Conservation (phyloP, 37 sponge, comb jelly and placozoan species). For the Lycopodina hypogea region DNA sequence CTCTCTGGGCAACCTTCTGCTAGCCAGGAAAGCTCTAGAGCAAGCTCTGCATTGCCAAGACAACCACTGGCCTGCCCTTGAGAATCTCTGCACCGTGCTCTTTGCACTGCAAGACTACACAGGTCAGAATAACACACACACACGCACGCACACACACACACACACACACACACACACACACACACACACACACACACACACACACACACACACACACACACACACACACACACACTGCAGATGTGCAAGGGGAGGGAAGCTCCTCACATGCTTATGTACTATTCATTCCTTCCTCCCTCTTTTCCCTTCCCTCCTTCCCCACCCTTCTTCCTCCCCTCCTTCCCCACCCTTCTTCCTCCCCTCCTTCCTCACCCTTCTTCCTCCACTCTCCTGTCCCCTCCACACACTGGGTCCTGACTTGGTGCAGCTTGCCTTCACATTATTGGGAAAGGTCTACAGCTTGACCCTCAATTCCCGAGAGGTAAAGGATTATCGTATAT, state of each 20-base stretch:
- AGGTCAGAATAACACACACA: conserved; percentile 32
- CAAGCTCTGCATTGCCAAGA: conserved; percentile 37
- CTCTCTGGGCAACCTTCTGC: conserved; percentile 61
- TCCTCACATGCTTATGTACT: neutral
- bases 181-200: no score
- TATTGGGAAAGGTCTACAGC: conserved; percentile 15
- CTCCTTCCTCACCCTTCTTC: no score
- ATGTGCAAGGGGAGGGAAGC: no score
- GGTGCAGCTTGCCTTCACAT: conserved; percentile 51
- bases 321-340: no score
- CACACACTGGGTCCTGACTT: neutral
- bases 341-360: no score
- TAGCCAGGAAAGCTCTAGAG: conserved; percentile 59
- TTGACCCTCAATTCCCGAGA: conserved; percentile 43
- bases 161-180: no score
- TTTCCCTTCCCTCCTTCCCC: neutral
- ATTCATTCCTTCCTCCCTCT: neutral
- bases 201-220: no score
- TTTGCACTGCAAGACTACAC: conserved; percentile 51
- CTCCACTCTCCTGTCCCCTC: no score
- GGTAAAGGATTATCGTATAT: neutral
- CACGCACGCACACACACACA: no score
- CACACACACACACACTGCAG: no score
- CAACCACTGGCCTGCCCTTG: conserved; percentile 61
- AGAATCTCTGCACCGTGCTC: conserved; percentile 39